Evolutionary conservation across 2,888 invertebrate species (phyloP).

Genomic region (Trichogramma evanescens): DNA sequence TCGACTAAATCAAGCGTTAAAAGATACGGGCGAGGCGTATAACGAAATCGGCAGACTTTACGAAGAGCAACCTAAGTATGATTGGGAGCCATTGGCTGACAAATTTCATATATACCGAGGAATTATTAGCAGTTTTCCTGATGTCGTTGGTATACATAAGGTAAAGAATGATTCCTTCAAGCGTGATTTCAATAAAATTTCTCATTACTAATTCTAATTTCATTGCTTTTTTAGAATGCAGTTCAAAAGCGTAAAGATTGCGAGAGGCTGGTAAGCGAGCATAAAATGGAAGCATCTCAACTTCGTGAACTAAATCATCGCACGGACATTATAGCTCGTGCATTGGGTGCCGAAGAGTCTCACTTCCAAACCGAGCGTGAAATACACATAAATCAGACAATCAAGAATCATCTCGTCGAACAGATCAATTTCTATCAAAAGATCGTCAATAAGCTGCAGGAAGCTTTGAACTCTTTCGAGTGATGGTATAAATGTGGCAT

Average conservation of each 20-base stretch:
- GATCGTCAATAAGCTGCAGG: conserved; percentile 67
- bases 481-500: conserved; percentile 20
- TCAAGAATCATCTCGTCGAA: conserved; percentile 78
- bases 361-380: conserved; percentile 87
- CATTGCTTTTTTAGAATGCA: conserved; percentile 51
- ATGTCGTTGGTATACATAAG: conserved; percentile 82
- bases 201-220: not conserved
- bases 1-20: conserved; percentile 71
- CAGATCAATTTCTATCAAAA: conserved; percentile 90
- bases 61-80: conserved; percentile 82
- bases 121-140: conserved; percentile 82
- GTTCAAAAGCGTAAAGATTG: conserved; percentile 86
- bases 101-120: conserved; percentile 92
- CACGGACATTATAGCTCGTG: conserved; percentile 87
- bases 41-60: conserved; percentile 82
- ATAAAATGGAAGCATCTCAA: conserved; percentile 76
- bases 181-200: not conserved
- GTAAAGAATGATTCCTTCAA: conserved; percentile 41
- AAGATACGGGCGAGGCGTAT: conserved; percentile 81
- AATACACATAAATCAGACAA: conserved; percentile 74
- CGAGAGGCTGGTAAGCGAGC: conserved; percentile 70
- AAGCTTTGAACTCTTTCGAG: conserved; percentile 51
- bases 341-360: conserved; percentile 87
- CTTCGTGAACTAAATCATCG: conserved; percentile 73
- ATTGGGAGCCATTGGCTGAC: conserved; percentile 87